These are phyloP conservation scores for Drosophila pandora DNA, from an alignment of 1,140 invertebrate genomes.

Conservation along the genomic window DNA sequence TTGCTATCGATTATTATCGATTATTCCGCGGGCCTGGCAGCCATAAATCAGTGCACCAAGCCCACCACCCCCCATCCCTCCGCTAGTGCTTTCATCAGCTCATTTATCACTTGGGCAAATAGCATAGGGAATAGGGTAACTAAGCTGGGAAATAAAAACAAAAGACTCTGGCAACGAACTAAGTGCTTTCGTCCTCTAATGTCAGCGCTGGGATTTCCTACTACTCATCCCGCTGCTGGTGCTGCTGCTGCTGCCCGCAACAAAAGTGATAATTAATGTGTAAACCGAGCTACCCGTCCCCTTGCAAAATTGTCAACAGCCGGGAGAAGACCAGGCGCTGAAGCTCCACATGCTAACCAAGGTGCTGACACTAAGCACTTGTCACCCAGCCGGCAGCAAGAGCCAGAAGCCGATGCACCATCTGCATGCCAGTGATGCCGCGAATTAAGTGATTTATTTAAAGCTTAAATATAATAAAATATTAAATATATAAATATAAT, in stretches of 20 bases:
- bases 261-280: constrained; percentile 82
- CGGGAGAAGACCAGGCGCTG: constrained; percentile 4
- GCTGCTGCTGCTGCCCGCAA: constrained; percentile 46
- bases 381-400: constrained; percentile 62
- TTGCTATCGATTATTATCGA: constrained; percentile 80
- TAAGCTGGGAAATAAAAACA: constrained; percentile 39
- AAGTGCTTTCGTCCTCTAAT: constrained; percentile 65
- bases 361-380: constrained; percentile 81
- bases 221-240: constrained; percentile 2
- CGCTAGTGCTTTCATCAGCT: constrained; percentile 64
- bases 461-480: neutral
- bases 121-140: constrained; percentile 27
- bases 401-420: constrained; percentile 30
- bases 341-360: constrained; percentile 71
- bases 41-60: constrained; percentile 61
- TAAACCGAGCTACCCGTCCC: constrained; percentile 59
- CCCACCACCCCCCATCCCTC: constrained; percentile 5
- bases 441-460: constrained; percentile 13
- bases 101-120: constrained; percentile 72
- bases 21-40: constrained; percentile 60
- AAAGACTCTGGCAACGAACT: constrained; percentile 72
- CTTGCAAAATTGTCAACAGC: constrained; percentile 69
- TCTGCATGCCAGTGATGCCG: constrained; percentile 33
- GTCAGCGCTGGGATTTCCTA: constrained; percentile 41
- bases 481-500: neutral